Conservation (phyloP, 1,140 invertebrate species). For the Helicoverpa zea region DNA sequence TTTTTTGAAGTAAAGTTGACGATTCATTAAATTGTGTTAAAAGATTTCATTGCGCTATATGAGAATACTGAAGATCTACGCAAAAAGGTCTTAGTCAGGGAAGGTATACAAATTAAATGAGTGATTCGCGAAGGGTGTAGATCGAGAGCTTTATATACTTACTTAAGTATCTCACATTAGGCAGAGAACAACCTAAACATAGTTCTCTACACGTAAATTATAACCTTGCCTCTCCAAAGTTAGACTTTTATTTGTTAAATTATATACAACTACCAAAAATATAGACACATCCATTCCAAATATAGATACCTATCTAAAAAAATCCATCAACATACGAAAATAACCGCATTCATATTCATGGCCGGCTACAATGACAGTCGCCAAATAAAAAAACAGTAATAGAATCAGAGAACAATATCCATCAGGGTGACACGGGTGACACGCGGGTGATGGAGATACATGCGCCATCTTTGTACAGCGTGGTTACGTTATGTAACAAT, state of each 20-base stretch:
- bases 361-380: conserved; percentile 28
- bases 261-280: too few species aligned
- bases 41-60: too few species aligned
- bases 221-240: too few species aligned
- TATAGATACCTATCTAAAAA: not conserved
- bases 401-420: conserved; percentile 81
- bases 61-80: too few species aligned
- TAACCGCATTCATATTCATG: conserved; percentile 69
- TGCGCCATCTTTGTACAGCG: conserved; percentile 61
- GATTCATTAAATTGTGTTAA: not conserved
- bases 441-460: conserved; percentile 51
- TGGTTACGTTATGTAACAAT: conserved; percentile 48
- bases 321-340: conserved; percentile 25
- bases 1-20: not conserved
- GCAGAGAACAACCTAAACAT: too few species aligned
- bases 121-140: too few species aligned
- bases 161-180: too few species aligned
- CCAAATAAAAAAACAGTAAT: conserved; percentile 75
- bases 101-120: too few species aligned
- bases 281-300: not conserved
- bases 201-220: too few species aligned
- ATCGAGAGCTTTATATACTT: too few species aligned
- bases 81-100: too few species aligned
- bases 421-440: conserved; percentile 72
- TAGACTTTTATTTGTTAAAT: too few species aligned